Conservation (phyloP, 1,140 invertebrate species). For the Andricus grossulariae region DNA sequence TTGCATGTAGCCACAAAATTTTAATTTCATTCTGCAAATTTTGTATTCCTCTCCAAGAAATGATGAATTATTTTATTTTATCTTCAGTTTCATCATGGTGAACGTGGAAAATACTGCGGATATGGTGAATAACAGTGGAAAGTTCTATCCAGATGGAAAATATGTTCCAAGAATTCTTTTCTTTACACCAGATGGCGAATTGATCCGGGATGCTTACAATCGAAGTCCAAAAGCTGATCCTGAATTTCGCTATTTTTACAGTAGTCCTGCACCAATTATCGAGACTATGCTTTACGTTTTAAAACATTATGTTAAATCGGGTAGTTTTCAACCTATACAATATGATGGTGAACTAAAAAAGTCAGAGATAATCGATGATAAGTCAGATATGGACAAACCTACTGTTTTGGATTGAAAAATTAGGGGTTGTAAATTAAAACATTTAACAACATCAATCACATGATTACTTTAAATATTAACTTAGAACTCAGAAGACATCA, state of each 20-base stretch:
- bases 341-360: constrained; percentile 38
- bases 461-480: too few species aligned
- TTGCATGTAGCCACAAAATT: constrained; percentile 14
- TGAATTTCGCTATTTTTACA: constrained; percentile 63
- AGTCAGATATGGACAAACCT: neutral
- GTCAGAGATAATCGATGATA: neutral
- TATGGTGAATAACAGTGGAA: constrained; percentile 40
- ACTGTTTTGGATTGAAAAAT: neutral
- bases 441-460: too few species aligned
- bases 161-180: constrained; percentile 70
- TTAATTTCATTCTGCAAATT: constrained; percentile 34
- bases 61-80: constrained; percentile 1
- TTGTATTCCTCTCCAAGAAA: too few species aligned
- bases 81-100: constrained; percentile 63
- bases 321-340: constrained; percentile 20
- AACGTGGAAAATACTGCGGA: constrained; percentile 55
- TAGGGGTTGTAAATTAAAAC: too few species aligned
- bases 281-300: constrained; percentile 64
- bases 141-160: constrained; percentile 63
- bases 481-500: too few species aligned
- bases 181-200: constrained; percentile 59
- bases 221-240: constrained; percentile 48
- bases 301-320: constrained; percentile 38
- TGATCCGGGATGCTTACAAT: constrained; percentile 63
- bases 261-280: constrained; percentile 54